phyloP scores from a whole-genome alignment of 2,113 vertebrate genomes.

The Ammodytes dubius region DNA sequence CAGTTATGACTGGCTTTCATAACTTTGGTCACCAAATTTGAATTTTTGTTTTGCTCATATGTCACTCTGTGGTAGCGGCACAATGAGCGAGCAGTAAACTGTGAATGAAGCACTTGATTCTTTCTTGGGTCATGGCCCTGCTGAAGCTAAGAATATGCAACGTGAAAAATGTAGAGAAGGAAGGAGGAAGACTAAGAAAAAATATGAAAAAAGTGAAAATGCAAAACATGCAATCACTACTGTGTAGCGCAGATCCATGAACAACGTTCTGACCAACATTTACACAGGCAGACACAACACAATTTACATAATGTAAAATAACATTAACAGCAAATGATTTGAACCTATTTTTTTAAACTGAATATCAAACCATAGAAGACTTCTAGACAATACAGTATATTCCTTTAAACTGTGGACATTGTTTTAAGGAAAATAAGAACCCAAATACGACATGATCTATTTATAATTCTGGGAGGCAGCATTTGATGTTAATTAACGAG shows the following conservation, averaged over 20 bases:
- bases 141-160: constrained; percentile 10
- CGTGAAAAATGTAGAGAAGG: background rate
- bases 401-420: no score
- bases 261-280: background rate
- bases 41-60: constrained; percentile 50
- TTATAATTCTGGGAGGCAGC: background rate
- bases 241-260: background rate
- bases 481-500: constrained; percentile 6
- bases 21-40: constrained; percentile 37
- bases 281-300: background rate
- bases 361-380: no score
- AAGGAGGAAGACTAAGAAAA: background rate
- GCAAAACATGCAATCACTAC: background rate
- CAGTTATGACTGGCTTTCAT: constrained; percentile 44
- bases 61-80: constrained; percentile 59
- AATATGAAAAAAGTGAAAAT: constrained; percentile 22
- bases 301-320: background rate
- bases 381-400: no score
- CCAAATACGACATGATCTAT: no score
- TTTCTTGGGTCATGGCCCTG: constrained; percentile 32
- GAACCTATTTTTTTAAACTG: no score
- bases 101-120: constrained; percentile 57
- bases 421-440: no score
- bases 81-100: constrained; percentile 53
- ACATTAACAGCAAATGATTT: no score